Evolutionary conservation across 2,888 invertebrate species (phyloP).

Genomic region (Prenolepis imparis): DNA sequence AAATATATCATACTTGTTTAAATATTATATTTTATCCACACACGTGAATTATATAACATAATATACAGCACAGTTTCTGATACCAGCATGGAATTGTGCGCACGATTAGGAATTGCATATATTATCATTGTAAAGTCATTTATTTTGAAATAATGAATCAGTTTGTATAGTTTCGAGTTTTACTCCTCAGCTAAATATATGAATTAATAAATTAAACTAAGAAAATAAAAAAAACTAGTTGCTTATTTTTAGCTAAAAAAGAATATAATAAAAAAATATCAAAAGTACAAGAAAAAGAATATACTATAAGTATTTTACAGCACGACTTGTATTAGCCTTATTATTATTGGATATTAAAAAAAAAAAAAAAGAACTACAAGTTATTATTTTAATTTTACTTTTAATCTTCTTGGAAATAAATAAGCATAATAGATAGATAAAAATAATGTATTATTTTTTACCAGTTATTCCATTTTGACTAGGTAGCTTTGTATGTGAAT

Average conservation of each 20-base stretch:
- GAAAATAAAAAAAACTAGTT: too few species aligned
- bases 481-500: conserved; percentile 67
- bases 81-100: background rate
- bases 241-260: too few species aligned
- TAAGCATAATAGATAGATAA: background rate
- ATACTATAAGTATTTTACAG: background rate
- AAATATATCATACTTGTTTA: background rate
- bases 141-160: background rate
- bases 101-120: background rate
- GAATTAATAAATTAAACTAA: too few species aligned
- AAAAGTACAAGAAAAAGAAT: too few species aligned
- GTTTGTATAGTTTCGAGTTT: too few species aligned
- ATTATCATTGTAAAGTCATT: background rate
- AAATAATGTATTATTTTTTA: conserved; percentile 54
- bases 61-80: background rate
- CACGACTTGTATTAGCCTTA: background rate
- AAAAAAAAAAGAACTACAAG: background rate
- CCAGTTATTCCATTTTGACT: conserved; percentile 78
- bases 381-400: background rate
- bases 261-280: too few species aligned
- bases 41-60: background rate
- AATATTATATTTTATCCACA: background rate
- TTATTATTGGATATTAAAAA: background rate
- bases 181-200: too few species aligned
- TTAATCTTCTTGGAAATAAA: background rate